Conservation (phyloP, 2,797 vertebrate genomes). For the Mustela erminea region DNA sequence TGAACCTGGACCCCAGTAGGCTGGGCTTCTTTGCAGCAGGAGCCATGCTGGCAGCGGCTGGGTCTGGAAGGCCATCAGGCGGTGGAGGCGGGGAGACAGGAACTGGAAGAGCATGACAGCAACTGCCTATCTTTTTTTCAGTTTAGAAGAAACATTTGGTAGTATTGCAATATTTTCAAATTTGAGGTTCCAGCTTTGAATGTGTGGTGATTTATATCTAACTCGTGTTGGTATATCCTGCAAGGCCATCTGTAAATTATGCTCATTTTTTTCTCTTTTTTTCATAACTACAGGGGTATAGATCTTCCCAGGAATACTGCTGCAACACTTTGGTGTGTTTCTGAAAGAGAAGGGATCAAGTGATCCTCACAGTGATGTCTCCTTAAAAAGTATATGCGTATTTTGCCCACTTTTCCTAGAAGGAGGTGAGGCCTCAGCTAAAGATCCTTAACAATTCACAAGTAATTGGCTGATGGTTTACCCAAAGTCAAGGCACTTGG, state of each 20-base stretch:
- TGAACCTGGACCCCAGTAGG: rapidly evolving
- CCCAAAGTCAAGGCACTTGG: background rate
- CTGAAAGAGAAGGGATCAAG: background rate
- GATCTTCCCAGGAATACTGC: background rate
- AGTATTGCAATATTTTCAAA: background rate
- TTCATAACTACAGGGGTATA: background rate
- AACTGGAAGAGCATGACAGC: background rate
- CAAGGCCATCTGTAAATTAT: background rate
- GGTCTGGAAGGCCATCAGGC: background rate
- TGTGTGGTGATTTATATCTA: background rate
- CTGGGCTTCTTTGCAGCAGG: background rate
- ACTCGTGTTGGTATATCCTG: background rate
- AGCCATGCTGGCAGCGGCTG: background rate
- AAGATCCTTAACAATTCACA: background rate
- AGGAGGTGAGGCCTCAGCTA: background rate
- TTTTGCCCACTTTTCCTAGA: background rate
- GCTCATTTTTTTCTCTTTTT: background rate
- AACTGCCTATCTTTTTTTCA: background rate
- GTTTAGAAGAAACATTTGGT: background rate
- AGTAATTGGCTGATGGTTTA: background rate
- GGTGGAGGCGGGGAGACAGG: background rate
- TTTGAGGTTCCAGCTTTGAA: background rate
- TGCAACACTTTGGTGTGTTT: background rate
- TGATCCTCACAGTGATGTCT: background rate
- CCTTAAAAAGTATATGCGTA: background rate